Base-by-base conservation (phyloP, 1,140 invertebrate species). In the Pseudobourletiella spinata region DNA sequence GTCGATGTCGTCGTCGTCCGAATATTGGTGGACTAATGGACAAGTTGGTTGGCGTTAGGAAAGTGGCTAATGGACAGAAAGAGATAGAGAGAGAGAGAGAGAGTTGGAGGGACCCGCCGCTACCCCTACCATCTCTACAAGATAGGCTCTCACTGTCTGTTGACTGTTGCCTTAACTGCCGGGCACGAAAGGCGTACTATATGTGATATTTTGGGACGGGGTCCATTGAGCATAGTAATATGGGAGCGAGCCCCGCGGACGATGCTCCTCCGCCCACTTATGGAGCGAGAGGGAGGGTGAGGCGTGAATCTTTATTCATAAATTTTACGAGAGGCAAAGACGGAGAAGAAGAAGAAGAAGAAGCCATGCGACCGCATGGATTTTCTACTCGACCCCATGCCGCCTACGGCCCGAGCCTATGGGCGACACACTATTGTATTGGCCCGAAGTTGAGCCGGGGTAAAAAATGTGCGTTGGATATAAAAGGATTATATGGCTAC, bases 401-500 rank as follows among this genome's bases (percentile, higher is more conserved):
- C 16, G 3, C 26, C 15, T 26, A 25, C 56, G 24, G 8, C 8
- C n/a, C n/a, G 32, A 26, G 29, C 56, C 29, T 39, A 32, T 35
- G 32, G 43, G 55, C 54, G n/a, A 24, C n/a, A 16, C 29, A 26
- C 30, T 14, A 32, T 25, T 56, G 52, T 16, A 35, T 11, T 24
- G n/a, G 25, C 51, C 4, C 15, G 26, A 18, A 32, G 29, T 18
- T 25, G 39, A 57, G 35, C 20, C n/a, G 14, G 20, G 54, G 56
- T 48, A 44, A 61, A 28, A 48, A 52, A 25, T 22, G 51, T 26
- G 50, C 39, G 59, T 54, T 30, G 43, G 46, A 58, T 35, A 63
- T 63, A 63, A 63, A 63, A 63, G 61, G 61, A 63, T 63, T 63
- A 63, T 61, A 61, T 58, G 56, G 48, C 61, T 52, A 57, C 44